phyloP scores from a whole-genome alignment of 1,140 invertebrate genomes.

The Drosophila triauraria region DNA sequence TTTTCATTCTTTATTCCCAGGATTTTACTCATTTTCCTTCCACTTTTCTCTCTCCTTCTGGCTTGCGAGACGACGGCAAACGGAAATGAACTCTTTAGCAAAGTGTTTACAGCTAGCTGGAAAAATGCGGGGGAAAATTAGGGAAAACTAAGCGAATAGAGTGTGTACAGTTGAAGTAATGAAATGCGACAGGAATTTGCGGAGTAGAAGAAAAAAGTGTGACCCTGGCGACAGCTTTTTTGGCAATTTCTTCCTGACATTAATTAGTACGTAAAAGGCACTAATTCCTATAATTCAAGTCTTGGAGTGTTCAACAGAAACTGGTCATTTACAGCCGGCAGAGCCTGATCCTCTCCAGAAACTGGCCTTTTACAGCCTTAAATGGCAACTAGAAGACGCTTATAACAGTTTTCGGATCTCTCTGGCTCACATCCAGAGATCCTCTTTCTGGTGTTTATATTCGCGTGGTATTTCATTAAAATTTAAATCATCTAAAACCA shows the following conservation, averaged over 20 bases:
- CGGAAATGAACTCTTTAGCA: slow-evolving; percentile 75
- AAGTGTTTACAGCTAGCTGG: slow-evolving; percentile 56
- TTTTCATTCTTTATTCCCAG: slow-evolving; percentile 34
- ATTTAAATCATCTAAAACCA: no score
- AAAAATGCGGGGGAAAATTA: slow-evolving; percentile 19
- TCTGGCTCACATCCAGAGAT: no score
- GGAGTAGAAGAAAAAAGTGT: no score
- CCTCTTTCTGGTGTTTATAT: no score
- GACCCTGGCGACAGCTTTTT: background rate
- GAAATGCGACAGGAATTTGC: slow-evolving; percentile 16
- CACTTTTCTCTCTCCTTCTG: slow-evolving; percentile 13
- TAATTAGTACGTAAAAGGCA: background rate
- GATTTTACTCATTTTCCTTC: slow-evolving; percentile 29
- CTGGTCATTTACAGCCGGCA: no score
- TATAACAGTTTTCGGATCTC: no score
- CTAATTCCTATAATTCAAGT: no score
- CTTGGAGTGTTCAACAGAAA: no score
- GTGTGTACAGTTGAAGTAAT: slow-evolving; percentile 16
- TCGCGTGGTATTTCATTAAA: no score
- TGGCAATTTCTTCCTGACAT: background rate
- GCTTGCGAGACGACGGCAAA: slow-evolving; percentile 55
- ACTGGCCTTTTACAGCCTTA: no score
- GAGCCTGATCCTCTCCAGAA: no score
- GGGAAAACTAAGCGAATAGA: background rate
- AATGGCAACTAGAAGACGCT: no score